Percentiles rank a stretch among this genome's conserved stretches.
phyloP scores from a whole-genome alignment of 2,888 invertebrate species.

The Notodonta ziczac region DNA sequence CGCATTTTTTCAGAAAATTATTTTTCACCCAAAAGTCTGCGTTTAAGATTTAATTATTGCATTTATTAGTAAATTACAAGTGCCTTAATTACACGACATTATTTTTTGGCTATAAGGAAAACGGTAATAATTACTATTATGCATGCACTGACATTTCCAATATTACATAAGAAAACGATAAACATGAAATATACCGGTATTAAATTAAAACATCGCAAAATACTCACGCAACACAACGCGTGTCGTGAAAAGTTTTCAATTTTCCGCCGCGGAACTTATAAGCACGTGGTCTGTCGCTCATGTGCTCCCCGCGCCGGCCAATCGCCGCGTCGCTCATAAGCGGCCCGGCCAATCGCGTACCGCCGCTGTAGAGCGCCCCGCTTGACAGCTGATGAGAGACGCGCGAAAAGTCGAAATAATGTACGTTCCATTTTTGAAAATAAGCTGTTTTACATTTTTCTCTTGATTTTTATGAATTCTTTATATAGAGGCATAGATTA shows the following conservation, averaged over 20 bases:
- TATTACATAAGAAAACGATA: conserved; percentile 1
- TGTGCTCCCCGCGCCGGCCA: conserved; percentile 70
- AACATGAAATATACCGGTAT: neutral
- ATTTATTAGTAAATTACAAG: too few relatives aligned
- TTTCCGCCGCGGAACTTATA: conserved; percentile 72
- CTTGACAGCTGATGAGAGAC: conserved; percentile 79
- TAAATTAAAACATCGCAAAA: neutral
- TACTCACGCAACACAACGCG: conserved; percentile 12
- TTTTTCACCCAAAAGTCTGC: too few relatives aligned
- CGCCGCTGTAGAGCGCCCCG: conserved; percentile 71
- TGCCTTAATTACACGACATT: too few relatives aligned
- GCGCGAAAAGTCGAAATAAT: conserved; percentile 33
- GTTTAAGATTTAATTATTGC: too few relatives aligned
- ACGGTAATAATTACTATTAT: neutral
- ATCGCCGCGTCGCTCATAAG: conserved; percentile 73
- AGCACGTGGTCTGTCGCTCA: conserved; percentile 82
- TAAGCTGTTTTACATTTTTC: neutral
- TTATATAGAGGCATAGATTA: neutral
- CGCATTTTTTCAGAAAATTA: too few relatives aligned
- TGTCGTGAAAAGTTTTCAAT: conserved; percentile 67
- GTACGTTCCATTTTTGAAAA: conserved; percentile 1
- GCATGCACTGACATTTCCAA: neutral
- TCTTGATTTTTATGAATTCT: neutral
- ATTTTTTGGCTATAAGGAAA: neutral
- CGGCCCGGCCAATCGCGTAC: conserved; percentile 62